Evolutionary conservation across 2,888 invertebrate species (phyloP).

Genomic region (Tetramorium bicarinatum): DNA sequence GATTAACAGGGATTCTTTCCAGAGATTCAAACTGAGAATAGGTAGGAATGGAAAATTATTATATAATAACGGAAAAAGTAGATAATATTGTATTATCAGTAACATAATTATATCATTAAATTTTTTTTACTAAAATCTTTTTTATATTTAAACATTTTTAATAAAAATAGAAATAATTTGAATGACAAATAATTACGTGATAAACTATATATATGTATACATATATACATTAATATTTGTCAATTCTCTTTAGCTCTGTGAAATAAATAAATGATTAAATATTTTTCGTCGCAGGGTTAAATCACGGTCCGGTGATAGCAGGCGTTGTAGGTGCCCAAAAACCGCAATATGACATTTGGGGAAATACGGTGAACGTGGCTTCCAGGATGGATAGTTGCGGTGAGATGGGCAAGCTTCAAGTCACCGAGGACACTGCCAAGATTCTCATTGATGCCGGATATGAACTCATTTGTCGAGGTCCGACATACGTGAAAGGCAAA

Average conservation of each 20-base stretch:
- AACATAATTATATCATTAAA: background rate
- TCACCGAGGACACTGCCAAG: slow-evolving; percentile 94
- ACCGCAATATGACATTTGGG: slow-evolving; percentile 99
- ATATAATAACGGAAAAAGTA: background rate
- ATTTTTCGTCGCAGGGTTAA: slow-evolving; percentile 89
- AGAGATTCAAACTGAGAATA: slow-evolving; percentile 97
- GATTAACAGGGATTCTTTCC: slow-evolving; percentile 98
- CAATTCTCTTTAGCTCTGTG: background rate
- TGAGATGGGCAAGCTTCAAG: slow-evolving; percentile 94
- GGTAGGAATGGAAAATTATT: slow-evolving; percentile 88
- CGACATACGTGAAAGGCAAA: slow-evolving; percentile 98
- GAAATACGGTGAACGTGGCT: slow-evolving; percentile 99
- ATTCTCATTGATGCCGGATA: slow-evolving; percentile 95
- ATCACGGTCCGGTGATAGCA: slow-evolving; percentile 97
- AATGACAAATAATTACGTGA: background rate
- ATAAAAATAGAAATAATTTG: background rate
- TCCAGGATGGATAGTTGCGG: slow-evolving; percentile 99
- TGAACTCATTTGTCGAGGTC: slow-evolving; percentile 95
- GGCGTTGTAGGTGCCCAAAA: slow-evolving; percentile 99
- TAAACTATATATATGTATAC: background rate
- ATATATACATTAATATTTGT: background rate
- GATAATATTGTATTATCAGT: background rate
- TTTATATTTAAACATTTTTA: background rate
- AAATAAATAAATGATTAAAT: slow-evolving; percentile 11
- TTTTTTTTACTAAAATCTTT: background rate